Percentiles rank a stretch among this genome's conserved stretches.
phyloP scores from a whole-genome alignment of 2,113 vertebrate genomes.

The Gymnogyps californianus region DNA sequence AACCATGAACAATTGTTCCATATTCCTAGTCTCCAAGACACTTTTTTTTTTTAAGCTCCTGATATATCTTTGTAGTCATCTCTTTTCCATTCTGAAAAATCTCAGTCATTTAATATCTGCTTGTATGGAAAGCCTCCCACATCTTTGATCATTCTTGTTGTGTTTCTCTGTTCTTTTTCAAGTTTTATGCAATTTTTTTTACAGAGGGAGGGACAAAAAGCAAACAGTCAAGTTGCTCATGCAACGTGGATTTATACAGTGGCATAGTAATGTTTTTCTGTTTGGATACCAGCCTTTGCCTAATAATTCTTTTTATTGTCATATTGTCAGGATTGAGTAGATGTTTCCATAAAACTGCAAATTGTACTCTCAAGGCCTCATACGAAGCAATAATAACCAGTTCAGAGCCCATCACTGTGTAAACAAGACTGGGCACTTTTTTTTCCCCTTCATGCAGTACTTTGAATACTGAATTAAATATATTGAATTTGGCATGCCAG shows the following conservation, averaged over 20 bases:
- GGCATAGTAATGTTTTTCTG: not conserved
- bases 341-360: not conserved
- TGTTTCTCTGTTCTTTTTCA: not conserved
- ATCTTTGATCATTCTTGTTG: not conserved
- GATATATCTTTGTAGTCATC: not conserved
- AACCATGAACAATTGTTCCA: not conserved
- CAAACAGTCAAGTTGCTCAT: not conserved
- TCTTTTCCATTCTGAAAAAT: not conserved
- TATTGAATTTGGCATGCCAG: not conserved
- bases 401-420: not conserved
- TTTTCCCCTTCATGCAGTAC: not conserved
- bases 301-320: not conserved
- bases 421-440: not conserved
- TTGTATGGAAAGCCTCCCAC: not conserved
- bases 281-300: not conserved
- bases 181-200: not conserved
- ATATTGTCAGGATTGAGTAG: not conserved
- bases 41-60: not conserved
- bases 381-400: not conserved
- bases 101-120: not conserved
- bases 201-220: not conserved
- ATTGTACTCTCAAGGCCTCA: not conserved
- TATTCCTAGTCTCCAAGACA: not conserved
- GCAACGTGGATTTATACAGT: not conserved
- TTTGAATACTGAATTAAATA: not conserved